Evolutionary conservation across 2,113 vertebrate genomes (phyloP).

Genomic region (Lonchura striata): DNA sequence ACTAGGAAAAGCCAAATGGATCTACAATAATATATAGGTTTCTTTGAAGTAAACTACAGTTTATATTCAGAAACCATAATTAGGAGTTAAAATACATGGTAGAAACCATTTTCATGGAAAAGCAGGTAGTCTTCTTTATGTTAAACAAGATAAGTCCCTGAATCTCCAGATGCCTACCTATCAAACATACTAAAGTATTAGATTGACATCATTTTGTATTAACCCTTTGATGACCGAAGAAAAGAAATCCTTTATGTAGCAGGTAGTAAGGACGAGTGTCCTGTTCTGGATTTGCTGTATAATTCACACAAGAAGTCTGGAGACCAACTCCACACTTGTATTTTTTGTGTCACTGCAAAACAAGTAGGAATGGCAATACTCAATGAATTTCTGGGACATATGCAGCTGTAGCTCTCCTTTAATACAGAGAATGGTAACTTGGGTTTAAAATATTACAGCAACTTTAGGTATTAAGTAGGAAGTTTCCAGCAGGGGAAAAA

Average conservation of each 20-base stretch:
- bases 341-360: neutral
- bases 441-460: neutral
- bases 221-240: neutral
- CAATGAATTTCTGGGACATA: neutral
- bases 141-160: neutral
- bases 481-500: neutral
- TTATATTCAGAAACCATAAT: neutral
- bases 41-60: neutral
- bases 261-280: neutral
- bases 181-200: neutral
- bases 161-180: neutral
- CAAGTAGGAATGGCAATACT: neutral
- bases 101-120: neutral
- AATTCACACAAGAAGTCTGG: neutral
- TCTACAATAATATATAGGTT: neutral
- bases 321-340: neutral
- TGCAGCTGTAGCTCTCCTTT: neutral
- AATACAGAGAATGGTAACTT: neutral
- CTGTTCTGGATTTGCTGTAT: neutral
- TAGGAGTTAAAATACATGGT: neutral
- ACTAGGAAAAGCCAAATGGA: neutral
- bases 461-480: neutral
- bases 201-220: neutral
- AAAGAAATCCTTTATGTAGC: neutral
- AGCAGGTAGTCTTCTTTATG: neutral